Percentiles rank a stretch among this genome's conserved stretches.
phyloP scores from a whole-genome alignment of 1,140 invertebrate genomes.

The Drosophila nikananu region DNA sequence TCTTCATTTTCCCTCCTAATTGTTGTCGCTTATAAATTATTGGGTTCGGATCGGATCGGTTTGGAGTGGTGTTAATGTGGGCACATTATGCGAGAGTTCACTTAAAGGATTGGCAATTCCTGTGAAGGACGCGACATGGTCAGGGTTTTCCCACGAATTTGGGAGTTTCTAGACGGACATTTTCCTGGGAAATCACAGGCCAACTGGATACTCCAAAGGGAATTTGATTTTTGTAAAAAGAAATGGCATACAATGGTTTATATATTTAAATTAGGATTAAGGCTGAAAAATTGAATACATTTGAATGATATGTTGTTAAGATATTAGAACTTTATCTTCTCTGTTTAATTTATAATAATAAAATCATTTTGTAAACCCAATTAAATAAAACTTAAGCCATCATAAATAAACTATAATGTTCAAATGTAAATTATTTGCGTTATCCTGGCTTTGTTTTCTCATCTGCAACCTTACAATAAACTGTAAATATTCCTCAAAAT shows the following conservation, averaged over 20 bases:
- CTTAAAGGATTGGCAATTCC: slow-evolving; percentile 73
- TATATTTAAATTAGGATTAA: not conserved
- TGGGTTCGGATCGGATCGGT: slow-evolving; percentile 4
- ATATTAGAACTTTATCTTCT: not conserved
- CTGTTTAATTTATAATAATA: not conserved
- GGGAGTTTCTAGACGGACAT: slow-evolving; percentile 29
- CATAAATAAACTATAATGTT: not conserved
- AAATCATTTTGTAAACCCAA: accelerated
- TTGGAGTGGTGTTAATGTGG: slow-evolving; percentile 69
- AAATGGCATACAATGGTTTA: not conserved
- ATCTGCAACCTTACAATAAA: not conserved
- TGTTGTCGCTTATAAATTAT: slow-evolving; percentile 43
- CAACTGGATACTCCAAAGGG: slow-evolving; percentile 2
- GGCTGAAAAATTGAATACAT: not conserved
- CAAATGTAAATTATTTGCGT: not conserved
- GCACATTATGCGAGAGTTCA: slow-evolving; percentile 68
- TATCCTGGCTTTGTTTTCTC: not conserved
- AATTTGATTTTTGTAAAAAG: not conserved
- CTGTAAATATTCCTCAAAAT: not conserved
- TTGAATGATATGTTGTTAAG: not conserved
- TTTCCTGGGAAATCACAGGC: slow-evolving; percentile 32
- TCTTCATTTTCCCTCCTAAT: slow-evolving; percentile 55
- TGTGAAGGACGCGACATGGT: slow-evolving; percentile 46
- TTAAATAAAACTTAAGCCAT: not conserved
- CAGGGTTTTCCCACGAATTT: slow-evolving; percentile 58